phyloP scores from a whole-genome alignment of 2,113 vertebrate genomes.

The Menura novaehollandiae region DNA sequence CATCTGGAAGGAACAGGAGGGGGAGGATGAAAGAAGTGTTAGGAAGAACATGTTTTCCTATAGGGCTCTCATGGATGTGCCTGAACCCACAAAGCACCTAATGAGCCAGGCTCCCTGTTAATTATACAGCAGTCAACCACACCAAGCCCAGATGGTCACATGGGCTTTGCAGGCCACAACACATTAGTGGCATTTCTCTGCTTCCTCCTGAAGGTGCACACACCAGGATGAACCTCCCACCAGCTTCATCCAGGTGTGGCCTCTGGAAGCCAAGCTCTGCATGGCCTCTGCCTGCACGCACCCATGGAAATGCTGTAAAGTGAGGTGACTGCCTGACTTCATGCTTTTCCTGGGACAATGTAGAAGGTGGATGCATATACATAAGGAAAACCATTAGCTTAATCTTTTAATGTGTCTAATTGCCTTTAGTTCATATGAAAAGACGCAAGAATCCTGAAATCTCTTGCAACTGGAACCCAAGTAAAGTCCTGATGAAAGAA shows the following conservation, averaged over 20 bases:
- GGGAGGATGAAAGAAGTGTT: slow-evolving; percentile 47
- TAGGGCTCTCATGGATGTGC: slow-evolving; percentile 1
- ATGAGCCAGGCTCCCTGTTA: slow-evolving; percentile 10
- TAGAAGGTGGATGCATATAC: neutral
- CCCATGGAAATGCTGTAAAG: neutral
- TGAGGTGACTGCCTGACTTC: neutral
- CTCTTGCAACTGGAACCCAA: neutral
- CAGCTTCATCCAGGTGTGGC: neutral
- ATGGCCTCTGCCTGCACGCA: neutral
- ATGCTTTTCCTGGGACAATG: neutral
- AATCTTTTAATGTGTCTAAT: neutral
- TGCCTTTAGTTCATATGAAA: neutral
- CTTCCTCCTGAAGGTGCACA: neutral
- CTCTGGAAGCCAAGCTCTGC: neutral
- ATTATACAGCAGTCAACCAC: neutral
- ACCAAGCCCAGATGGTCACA: neutral
- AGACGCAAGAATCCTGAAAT: neutral
- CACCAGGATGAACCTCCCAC: neutral
- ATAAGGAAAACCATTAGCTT: neutral
- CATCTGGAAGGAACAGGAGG: slow-evolving; percentile 60
- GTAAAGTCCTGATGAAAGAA: neutral
- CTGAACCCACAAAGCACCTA: slow-evolving; percentile 11
- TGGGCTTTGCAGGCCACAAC: neutral
- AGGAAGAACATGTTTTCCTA: slow-evolving; percentile 57
- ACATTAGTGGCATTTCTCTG: neutral